phyloP scores from a whole-genome alignment of 2,113 vertebrate genomes.

The Chitala chitala region DNA sequence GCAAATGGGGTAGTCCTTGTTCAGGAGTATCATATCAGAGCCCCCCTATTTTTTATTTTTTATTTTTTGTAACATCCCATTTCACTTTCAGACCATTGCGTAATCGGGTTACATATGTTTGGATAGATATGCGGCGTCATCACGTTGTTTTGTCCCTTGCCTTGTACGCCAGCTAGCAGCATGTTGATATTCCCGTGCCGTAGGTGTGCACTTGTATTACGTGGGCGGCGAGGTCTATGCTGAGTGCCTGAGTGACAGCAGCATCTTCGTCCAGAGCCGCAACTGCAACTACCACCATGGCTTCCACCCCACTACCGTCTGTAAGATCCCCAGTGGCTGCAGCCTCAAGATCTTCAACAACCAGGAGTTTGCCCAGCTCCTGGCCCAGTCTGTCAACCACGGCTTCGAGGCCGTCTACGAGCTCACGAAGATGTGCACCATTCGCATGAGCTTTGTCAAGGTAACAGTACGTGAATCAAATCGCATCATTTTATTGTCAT shows the following conservation, averaged over 20 bases:
- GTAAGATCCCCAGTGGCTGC: constrained; percentile 96
- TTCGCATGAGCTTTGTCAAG: constrained; percentile 99
- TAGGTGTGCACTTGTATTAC: constrained; percentile 95
- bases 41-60: too few species aligned
- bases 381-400: constrained; percentile 96
- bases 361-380: constrained; percentile 92
- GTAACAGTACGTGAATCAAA: constrained; percentile 57
- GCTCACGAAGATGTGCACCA: constrained; percentile 99
- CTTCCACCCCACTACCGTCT: constrained; percentile 95
- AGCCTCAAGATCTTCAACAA: constrained; percentile 99
- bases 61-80: constrained; percentile 34
- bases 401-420: constrained; percentile 98
- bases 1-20: too few species aligned
- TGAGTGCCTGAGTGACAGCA: constrained; percentile 95
- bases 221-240: constrained; percentile 96
- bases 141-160: too few species aligned
- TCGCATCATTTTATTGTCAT: too few species aligned
- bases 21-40: too few species aligned
- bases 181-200: constrained; percentile 16
- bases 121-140: too few species aligned
- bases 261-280: constrained; percentile 97
- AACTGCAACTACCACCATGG: constrained; percentile 99
- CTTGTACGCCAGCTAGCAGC: not conserved
- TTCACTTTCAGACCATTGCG: not conserved
- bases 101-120: too few species aligned